A percentile compares a stretch with the other conserved stretches of the same genome.
Conservation (phyloP, 2,797 vertebrate species). For the Eulemur albifrons region DNA sequence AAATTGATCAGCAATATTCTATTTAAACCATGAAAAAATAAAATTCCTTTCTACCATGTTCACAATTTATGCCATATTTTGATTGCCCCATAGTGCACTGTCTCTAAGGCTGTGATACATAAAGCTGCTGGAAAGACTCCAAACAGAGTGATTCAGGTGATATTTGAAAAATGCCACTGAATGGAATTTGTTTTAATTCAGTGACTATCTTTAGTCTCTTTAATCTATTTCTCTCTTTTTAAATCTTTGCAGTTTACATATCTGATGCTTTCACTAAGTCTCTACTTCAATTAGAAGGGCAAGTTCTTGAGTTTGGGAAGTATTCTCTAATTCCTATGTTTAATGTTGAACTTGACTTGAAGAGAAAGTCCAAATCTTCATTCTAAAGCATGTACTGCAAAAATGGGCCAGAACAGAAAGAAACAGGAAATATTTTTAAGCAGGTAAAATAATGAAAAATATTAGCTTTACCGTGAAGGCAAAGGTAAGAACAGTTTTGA, state of each 20-base stretch:
- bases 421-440: not conserved
- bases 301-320: slow-evolving; percentile 33
- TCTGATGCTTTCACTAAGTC: not conserved
- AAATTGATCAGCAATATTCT: not conserved
- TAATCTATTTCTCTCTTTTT: not conserved
- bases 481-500: not conserved
- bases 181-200: not conserved
- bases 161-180: slow-evolving; percentile 7
- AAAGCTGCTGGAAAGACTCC: not conserved
- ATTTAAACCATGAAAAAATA: not conserved
- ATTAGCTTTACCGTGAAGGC: not conserved
- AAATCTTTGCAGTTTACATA: slow-evolving; percentile 17
- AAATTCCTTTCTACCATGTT: not conserved
- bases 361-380: not conserved
- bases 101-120: not conserved
- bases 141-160: not conserved
- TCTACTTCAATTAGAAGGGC: not conserved
- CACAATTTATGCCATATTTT: not conserved
- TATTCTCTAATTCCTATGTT: not conserved
- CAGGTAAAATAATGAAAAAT: not conserved
- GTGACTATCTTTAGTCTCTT: not conserved
- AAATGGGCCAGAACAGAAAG: not conserved
- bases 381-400: not conserved
- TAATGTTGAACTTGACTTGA: not conserved
- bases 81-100: not conserved